Evolutionary conservation across 2,888 invertebrate genomes (phyloP).

Genomic region (Microplitis deprimator): DNA sequence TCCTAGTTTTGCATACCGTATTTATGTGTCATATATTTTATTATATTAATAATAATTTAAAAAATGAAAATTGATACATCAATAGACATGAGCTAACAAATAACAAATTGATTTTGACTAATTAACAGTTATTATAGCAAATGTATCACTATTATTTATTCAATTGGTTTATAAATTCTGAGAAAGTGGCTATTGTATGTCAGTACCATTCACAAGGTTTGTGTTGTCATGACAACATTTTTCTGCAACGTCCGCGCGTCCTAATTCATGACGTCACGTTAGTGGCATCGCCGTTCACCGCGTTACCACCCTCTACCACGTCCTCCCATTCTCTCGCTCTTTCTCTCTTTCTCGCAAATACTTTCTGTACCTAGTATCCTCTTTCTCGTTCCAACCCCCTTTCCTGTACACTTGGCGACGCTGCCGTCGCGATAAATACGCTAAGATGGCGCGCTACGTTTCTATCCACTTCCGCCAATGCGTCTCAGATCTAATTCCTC

Average conservation of each 20-base stretch:
- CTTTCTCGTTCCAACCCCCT: background rate
- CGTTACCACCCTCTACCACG: constrained; percentile 27
- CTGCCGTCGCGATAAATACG: constrained; percentile 34
- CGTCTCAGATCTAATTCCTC: constrained; percentile 17
- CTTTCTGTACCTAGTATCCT: no score
- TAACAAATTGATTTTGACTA: background rate
- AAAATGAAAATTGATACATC: background rate
- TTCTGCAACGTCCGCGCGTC: constrained; percentile 68
- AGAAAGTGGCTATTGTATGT: constrained; percentile 34
- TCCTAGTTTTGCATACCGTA: no score
- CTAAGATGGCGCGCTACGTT: constrained; percentile 23
- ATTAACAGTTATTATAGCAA: background rate
- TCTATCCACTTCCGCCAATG: constrained; percentile 23
- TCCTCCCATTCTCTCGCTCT: background rate
- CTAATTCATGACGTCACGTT: constrained; percentile 66
- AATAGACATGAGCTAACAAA: background rate
- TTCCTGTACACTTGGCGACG: constrained; percentile 32
- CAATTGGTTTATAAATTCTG: constrained; percentile 11
- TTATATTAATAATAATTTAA: no score
- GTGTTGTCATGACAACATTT: constrained; percentile 67
- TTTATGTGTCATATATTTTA: no score
- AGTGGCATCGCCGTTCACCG: constrained; percentile 57
- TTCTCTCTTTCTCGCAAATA: background rate
- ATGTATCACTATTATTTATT: background rate
- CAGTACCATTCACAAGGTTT: constrained; percentile 37